Conservation (phyloP, 2,113 vertebrate species). For the Silurus asotus region DNA sequence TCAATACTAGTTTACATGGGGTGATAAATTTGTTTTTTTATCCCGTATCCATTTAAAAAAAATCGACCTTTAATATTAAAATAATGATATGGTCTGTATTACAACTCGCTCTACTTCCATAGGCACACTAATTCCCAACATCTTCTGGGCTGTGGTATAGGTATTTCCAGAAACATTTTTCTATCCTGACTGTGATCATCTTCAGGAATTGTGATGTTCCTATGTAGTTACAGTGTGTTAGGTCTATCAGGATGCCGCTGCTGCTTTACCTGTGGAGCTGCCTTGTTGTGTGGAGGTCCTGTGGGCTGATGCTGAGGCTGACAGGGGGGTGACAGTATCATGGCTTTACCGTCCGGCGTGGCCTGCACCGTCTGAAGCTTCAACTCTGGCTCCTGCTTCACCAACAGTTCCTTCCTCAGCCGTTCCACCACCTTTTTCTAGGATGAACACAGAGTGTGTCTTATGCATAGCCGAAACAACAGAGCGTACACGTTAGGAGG, state of each 20-base stretch:
- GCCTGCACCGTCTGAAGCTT: constrained; percentile 68
- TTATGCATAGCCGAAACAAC: background rate
- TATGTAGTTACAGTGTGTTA: background rate
- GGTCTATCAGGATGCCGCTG: background rate
- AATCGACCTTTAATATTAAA: background rate
- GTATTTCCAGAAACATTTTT: background rate
- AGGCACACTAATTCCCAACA: no score
- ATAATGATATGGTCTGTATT: background rate
- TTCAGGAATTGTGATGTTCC: background rate
- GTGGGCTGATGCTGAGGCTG: constrained; percentile 32
- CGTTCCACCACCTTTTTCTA: constrained; percentile 82
- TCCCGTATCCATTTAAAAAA: no score
- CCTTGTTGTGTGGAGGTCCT: constrained; percentile 49
- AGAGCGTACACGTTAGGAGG: no score
- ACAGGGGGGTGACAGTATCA: constrained; percentile 44
- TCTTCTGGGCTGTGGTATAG: background rate
- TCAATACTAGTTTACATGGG: no score
- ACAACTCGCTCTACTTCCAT: no score
- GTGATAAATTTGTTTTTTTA: no score
- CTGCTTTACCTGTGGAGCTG: constrained; percentile 53
- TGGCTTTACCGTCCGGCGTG: constrained; percentile 29
- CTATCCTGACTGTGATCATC: background rate
- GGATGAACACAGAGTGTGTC: background rate
- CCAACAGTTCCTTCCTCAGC: constrained; percentile 77
- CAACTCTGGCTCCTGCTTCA: constrained; percentile 75